Evolutionary conservation across 2,888 invertebrate species (phyloP).

Genomic region (Cynaeus angustus): DNA sequence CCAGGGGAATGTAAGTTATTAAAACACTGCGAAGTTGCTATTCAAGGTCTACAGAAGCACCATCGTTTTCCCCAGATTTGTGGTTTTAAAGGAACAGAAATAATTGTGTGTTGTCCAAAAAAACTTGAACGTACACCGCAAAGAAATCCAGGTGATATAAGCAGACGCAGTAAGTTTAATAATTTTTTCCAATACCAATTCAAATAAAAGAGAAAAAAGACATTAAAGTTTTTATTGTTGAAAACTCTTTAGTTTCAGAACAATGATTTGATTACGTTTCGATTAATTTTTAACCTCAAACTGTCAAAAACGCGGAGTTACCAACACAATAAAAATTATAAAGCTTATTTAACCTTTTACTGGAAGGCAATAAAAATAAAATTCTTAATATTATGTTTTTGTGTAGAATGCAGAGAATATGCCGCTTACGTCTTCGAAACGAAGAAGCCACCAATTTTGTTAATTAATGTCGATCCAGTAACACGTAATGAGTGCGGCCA

Average conservation of each 20-base stretch:
- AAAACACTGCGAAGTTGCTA: neutral
- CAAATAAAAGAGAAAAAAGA: too few relatives aligned
- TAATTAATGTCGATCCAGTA: constrained; percentile 7
- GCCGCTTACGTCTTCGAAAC: constrained; percentile 22
- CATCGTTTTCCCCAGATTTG: constrained; percentile 20
- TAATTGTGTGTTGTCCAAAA: constrained; percentile 27
- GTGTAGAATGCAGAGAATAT: constrained; percentile 37
- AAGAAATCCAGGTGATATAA: constrained; percentile 27
- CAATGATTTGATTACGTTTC: too few relatives aligned
- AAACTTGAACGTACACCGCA: neutral
- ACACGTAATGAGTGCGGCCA: constrained; percentile 37
- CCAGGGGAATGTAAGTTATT: constrained; percentile 16
- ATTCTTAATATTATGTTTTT: too few relatives aligned
- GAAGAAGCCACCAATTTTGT: constrained; percentile 12
- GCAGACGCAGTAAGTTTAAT: constrained; percentile 20
- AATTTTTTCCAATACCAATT: too few relatives aligned
- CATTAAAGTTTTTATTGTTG: too few relatives aligned
- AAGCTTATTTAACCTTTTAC: too few relatives aligned
- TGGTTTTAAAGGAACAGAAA: constrained; percentile 23
- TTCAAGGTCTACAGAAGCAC: constrained; percentile 8
- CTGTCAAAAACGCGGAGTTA: too few relatives aligned
- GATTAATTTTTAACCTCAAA: too few relatives aligned
- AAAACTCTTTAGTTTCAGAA: too few relatives aligned
- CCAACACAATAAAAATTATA: too few relatives aligned
- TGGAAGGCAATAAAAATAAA: too few relatives aligned